Evolutionary conservation across 2,113 vertebrate genomes (phyloP).

Genomic region (Deroptyus accipitrinus): DNA sequence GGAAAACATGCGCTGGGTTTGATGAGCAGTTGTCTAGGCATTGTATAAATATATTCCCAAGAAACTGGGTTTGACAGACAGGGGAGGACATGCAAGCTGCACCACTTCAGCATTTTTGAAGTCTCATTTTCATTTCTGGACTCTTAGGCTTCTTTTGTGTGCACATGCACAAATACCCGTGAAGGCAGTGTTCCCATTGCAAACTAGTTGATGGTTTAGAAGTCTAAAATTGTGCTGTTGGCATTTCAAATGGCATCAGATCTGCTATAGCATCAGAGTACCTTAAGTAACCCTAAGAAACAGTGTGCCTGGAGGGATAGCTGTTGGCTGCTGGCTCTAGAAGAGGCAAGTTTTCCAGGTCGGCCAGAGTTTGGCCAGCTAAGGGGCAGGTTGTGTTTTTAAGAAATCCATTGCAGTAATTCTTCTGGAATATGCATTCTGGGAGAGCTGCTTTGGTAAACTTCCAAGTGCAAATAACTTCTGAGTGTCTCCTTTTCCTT

Average conservation of each 20-base stretch:
- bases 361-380: neutral
- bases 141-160: conserved; percentile 14
- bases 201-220: neutral
- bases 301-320: fast-evolving
- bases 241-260: neutral
- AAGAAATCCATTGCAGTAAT: neutral
- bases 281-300: neutral
- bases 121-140: conserved; percentile 63
- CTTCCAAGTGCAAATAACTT: conserved; percentile 1
- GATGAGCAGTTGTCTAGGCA: conserved; percentile 59
- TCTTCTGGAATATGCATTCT: neutral
- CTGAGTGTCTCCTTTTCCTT: neutral
- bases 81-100: conserved; percentile 43
- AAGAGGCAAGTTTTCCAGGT: neutral
- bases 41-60: conserved; percentile 54
- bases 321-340: neutral
- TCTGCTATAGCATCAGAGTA: neutral
- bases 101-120: conserved; percentile 51
- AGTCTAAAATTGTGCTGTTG: neutral
- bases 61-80: conserved; percentile 53
- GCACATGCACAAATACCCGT: neutral
- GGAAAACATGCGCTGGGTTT: conserved; percentile 8
- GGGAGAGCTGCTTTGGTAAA: neutral
- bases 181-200: neutral
- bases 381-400: neutral